Percentiles rank a stretch among this genome's conserved stretches.
These are phyloP conservation scores for Perccottus glenii DNA, from an alignment of 2,113 vertebrate genomes.

Conservation along the genomic window DNA sequence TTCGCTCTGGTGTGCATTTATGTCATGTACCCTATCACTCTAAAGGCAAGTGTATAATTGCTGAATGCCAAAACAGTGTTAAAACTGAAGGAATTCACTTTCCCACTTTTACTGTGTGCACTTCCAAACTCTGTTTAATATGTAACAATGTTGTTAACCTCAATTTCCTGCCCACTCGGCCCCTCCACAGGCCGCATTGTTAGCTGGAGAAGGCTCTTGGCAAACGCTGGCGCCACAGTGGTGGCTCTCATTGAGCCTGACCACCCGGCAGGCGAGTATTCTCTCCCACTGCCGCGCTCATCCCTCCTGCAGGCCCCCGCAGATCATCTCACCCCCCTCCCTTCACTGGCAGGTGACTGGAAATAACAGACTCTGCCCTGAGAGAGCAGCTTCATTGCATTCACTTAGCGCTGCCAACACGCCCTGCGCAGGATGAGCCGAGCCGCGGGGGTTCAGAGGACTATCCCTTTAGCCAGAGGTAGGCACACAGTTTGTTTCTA, in stretches of 20 bases:
- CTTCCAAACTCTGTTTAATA: slow-evolving; percentile 72
- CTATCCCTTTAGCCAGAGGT: slow-evolving; percentile 62
- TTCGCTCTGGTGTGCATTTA: background rate
- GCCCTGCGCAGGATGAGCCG: slow-evolving; percentile 52
- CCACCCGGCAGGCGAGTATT: slow-evolving; percentile 67
- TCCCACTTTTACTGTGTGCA: slow-evolving; percentile 69
- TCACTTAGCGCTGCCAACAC: slow-evolving; percentile 67
- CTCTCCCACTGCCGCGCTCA: slow-evolving; percentile 54
- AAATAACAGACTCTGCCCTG: slow-evolving; percentile 69
- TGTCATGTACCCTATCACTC: background rate
- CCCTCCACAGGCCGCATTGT: slow-evolving; percentile 68
- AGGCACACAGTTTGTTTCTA: slow-evolving; percentile 64
- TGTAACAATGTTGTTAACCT: slow-evolving; percentile 81
- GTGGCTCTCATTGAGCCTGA: slow-evolving; percentile 64
- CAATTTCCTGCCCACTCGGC: slow-evolving; percentile 77
- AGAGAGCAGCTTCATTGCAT: slow-evolving; percentile 62
- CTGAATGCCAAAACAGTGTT: background rate
- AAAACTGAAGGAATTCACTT: slow-evolving; percentile 53
- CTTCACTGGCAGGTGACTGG: slow-evolving; percentile 73
- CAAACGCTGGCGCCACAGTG: slow-evolving; percentile 50
- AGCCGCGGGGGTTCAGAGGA: slow-evolving; percentile 58
- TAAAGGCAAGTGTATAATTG: no score
- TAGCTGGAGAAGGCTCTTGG: slow-evolving; percentile 72
- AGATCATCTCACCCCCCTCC: slow-evolving; percentile 52
- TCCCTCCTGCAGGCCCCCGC: slow-evolving; percentile 53